Base-by-base conservation (phyloP, 2,113 vertebrate species). In the Callopanchax toddi region DNA sequence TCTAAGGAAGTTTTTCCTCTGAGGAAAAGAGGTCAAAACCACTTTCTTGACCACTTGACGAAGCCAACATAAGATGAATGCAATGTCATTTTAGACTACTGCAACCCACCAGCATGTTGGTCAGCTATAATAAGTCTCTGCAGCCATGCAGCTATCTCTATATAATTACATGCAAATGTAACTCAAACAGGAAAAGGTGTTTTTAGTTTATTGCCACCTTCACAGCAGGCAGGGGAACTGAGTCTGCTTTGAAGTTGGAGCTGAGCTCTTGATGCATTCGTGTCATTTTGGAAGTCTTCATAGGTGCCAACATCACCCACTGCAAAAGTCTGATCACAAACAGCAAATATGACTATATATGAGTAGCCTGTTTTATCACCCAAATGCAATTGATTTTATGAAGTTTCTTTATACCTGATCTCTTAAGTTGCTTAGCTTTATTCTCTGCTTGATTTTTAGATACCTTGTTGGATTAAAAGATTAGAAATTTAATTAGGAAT, bases 121-220 rank as follows among this genome's bases (percentile, higher is more conserved):
- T 4, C 7, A 16, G 36, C 23, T 52, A 58, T 65, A 54, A 1
- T 40, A 9, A 16, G 1, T 65, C 57, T 63, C 56, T 11, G 20
- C 42, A 40, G 58, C 18, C 52, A 74, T 11, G 58, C 64, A 37
- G 61, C 43, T 25, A 72, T 70, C 64, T 60, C 56, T 51, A 13
- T 75, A 69, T 81, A 69, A 79, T 72, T 56, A 76, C 22, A 81
- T 76, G 82, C 56, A 83, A 85, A 79, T 69, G 55, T 25, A 29
- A 21, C 53, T 69, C 54, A 58, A 61, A 66, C 29, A 29, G 62
- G 23, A 70, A 50, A 67, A 76, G 76, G 74, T 69, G 66, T 40
- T 69, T 80, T 72, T 62, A 63, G 61, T 39, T 45, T 43, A 16
- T 42, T 66, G 65, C 73, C 63, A 61, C 60, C 78, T 72, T 78